A percentile compares a stretch with the other conserved stretches of the same genome.
Evolutionary conservation across 2,113 vertebrate genomes (phyloP).

Genomic region (Sterrhoptilus dennistouni): DNA sequence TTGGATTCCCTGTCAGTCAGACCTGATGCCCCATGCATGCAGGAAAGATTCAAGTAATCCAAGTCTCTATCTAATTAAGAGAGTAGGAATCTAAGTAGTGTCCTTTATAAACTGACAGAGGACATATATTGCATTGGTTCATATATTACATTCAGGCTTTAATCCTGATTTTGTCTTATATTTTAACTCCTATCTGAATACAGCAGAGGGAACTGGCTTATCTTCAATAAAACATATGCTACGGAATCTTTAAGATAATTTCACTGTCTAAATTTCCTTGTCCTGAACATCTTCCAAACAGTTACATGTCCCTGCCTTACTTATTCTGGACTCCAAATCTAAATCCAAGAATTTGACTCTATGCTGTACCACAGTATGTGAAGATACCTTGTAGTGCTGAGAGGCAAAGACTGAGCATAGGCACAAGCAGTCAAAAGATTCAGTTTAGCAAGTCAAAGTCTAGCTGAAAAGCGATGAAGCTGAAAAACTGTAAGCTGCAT

Average conservation of each 20-base stretch:
- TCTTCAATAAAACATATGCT: slow-evolving; percentile 12
- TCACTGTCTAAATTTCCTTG: not conserved
- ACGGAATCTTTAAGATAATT: slow-evolving; percentile 10
- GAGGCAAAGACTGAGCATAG: not conserved
- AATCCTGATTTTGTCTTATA: not conserved
- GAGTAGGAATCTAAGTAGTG: not conserved
- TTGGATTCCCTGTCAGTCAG: not conserved
- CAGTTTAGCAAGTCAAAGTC: not conserved
- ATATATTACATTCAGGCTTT: not conserved
- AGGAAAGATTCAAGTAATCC: not conserved
- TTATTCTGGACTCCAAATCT: not conserved
- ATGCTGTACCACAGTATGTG: not conserved
- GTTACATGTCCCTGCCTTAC: not conserved
- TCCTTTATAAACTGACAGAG: not conserved
- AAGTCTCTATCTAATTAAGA: not conserved
- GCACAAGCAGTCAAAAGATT: not conserved
- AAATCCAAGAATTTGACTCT: not conserved
- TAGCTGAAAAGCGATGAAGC: not conserved
- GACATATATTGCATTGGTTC: not conserved
- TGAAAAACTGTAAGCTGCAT: not conserved
- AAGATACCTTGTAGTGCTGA: not conserved
- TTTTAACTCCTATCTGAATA: not conserved
- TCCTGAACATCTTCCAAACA: not conserved
- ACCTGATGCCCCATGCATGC: not conserved
- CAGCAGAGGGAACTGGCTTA: slow-evolving; percentile 1